Evolutionary conservation across 2,113 vertebrate genomes (phyloP), one percentile per base, ranked within the genome.

Genomic region (Malurus elegans): DNA sequence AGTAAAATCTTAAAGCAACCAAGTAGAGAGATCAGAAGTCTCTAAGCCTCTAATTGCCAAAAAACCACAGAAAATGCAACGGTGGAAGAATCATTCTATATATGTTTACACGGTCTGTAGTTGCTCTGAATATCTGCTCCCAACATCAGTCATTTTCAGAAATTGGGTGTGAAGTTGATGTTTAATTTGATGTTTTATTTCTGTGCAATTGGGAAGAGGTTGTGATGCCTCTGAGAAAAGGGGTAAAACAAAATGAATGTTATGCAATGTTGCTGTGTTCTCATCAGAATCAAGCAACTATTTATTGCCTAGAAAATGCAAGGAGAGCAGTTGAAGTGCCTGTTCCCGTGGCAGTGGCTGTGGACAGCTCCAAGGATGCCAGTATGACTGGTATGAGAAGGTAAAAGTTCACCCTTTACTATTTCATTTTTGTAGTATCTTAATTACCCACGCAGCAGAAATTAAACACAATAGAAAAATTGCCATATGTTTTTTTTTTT

Each of bases 251-350:
- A 54, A 86, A 38, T 51, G 1, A 76, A 38, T 54, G 16, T 47
- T 69, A 24, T 51, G 79, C 12, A 31, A 32, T 36, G 45, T 40
- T 90, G 53, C 53, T 88, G 25, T 60, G 45, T 60, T 86, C 73
- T 91, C 53, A 26, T 83, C 13, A 36, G 61, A 93, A 69, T 78
- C 65, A 88, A 83, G 11, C 31, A 75, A 14, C 85, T 62, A 17
- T 79, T 96, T 96, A 34, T 96, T 79, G 73, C 88, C 85, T 95
- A 99, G 98, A 87, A 85, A 97, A 88, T 79, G 92, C 89, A 94
- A 97, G 85, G 82, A 97, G 72, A 87, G 97, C 91, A 81, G 74
- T 93, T 70, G 97, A 98, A 24, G 82, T 93, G 29, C 96, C 97
- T 75, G 4, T 97, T 94, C 97, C 97, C 2, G 9, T 91, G 82